phyloP scores from a whole-genome alignment of 92 coral and sea anemone genomes.

The Plumapathes pennacea region DNA sequence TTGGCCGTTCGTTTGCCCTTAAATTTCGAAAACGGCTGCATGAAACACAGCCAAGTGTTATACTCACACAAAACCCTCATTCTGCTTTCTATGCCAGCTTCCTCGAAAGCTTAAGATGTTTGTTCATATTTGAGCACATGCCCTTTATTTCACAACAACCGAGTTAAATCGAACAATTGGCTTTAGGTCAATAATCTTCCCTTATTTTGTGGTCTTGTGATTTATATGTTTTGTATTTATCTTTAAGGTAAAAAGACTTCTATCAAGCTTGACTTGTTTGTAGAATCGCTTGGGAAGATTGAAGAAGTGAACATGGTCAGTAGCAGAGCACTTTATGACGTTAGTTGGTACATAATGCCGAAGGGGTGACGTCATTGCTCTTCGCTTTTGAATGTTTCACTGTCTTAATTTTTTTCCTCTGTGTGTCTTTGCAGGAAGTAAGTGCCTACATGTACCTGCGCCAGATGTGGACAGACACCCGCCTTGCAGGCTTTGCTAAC shows the following conservation, averaged over 20 bases:
- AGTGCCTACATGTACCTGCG: slow-evolving; percentile 68
- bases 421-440: slow-evolving; percentile 50
- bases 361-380: no score
- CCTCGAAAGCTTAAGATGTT: no score
- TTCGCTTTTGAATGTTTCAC: no score
- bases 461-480: slow-evolving; percentile 76
- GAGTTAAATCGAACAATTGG: no score
- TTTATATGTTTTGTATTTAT: no score
- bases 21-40: no score
- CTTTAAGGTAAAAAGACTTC: slow-evolving; percentile 32
- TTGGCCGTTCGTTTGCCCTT: no score
- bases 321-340: background rate
- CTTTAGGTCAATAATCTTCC: no score
- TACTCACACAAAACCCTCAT: no score
- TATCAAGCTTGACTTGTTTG: slow-evolving; percentile 37
- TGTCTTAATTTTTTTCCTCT: background rate
- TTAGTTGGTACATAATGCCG: background rate
- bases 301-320: slow-evolving; percentile 87
- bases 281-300: slow-evolving; percentile 79
- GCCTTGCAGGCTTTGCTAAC: slow-evolving; percentile 63
- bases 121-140: background rate
- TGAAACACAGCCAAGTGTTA: no score
- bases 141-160: background rate
- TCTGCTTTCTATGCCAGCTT: no score
- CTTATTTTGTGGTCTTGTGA: no score